A percentile compares a stretch with the other conserved stretches of the same genome.
phyloP scores from a whole-genome alignment of 2,888 invertebrate genomes.

The Caenorhabditis parvicauda region DNA sequence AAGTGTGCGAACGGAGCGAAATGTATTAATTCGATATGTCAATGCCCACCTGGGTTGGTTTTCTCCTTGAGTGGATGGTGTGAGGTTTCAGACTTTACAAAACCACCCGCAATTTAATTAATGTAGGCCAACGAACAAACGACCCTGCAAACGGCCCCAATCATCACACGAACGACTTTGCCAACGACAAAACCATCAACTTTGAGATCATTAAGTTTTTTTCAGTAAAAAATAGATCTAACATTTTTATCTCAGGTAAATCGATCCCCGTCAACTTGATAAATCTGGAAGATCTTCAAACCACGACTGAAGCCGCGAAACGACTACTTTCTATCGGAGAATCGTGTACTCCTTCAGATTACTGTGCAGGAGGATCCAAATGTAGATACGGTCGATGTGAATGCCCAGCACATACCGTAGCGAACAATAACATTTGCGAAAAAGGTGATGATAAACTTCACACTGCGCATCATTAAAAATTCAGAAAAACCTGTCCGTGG shows the following conservation, averaged over 20 bases:
- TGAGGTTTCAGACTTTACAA: conserved; percentile 18
- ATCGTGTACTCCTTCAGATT: too few relatives aligned
- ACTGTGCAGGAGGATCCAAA: too few relatives aligned
- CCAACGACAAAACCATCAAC: conserved; percentile 19
- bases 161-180: neutral
- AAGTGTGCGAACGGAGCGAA: conserved; percentile 42
- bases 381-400: too few relatives aligned
- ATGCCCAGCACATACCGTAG: too few relatives aligned
- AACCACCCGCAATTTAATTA: neutral
- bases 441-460: too few relatives aligned
- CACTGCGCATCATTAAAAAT: too few relatives aligned
- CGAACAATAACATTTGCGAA: too few relatives aligned
- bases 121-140: conserved; percentile 5
- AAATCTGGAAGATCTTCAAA: neutral
- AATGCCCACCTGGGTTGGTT: conserved; percentile 40
- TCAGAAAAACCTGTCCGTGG: conserved; percentile 1
- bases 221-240: conserved; percentile 20
- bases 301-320: too few relatives aligned
- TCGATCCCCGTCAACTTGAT: neutral
- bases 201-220: conserved; percentile 22
- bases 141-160: conserved; percentile 7
- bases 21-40: conserved; percentile 49
- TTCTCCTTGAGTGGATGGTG: conserved; percentile 38
- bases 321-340: too few relatives aligned
- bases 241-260: conserved; percentile 15